A percentile compares a stretch with the other conserved stretches of the same genome.
These are phyloP conservation scores for Caenorhabditis sp. DNA, from an alignment of 2,888 invertebrate genomes.

Conservation along the genomic window DNA sequence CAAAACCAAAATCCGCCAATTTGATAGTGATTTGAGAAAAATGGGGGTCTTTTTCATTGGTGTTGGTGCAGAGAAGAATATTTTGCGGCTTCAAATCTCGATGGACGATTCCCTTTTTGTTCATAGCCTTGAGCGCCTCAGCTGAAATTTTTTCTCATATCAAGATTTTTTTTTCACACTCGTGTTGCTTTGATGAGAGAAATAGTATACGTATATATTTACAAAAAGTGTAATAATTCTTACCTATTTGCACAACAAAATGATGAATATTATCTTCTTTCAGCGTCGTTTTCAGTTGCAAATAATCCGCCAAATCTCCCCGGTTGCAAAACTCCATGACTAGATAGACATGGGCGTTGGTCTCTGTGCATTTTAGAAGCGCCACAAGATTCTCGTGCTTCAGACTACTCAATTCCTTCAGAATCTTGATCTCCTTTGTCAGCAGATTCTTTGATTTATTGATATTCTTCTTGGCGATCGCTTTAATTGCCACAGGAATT, in stretches of 20 bases:
- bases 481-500: conserved; percentile 92
- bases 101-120: conserved; percentile 97
- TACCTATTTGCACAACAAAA: conserved; percentile 90
- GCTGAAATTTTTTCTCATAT: conserved; percentile 75
- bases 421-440: conserved; percentile 97
- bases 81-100: conserved; percentile 99
- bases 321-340: conserved; percentile 99
- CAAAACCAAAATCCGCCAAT: conserved; percentile 97
- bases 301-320: conserved; percentile 96
- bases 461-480: conserved; percentile 95
- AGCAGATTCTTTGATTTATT: conserved; percentile 95
- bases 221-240: conserved; percentile 60
- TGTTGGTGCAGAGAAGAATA: conserved; percentile 82
- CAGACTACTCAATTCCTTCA: conserved; percentile 93
- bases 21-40: conserved; percentile 90
- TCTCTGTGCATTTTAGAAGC: conserved; percentile 95
- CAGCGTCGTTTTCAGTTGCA: conserved; percentile 88
- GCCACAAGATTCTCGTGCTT: conserved; percentile 99
- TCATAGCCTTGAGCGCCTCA: conserved; percentile 94
- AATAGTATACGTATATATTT: neutral
- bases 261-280: conserved; percentile 95
- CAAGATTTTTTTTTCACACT: neutral
- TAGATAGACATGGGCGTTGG: conserved; percentile 89
- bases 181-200: neutral
- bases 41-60: conserved; percentile 77